phyloP scores from a whole-genome alignment of 2,113 vertebrate genomes.

The Solea senegalensis region DNA sequence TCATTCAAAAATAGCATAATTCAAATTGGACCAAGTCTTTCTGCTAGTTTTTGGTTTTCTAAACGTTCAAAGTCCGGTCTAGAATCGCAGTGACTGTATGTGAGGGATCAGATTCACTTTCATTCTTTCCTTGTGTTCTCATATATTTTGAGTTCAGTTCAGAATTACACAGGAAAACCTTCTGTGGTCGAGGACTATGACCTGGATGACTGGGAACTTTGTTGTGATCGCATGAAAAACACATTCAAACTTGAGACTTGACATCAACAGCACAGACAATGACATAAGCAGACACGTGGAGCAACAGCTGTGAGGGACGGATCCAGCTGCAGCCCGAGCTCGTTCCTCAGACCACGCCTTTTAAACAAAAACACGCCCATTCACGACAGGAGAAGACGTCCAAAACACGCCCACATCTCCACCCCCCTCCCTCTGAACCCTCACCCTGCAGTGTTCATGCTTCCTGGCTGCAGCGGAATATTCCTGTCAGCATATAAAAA shows the following conservation, averaged over 20 bases:
- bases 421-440: neutral
- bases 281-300: conserved; percentile 57
- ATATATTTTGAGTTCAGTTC: neutral
- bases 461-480: neutral
- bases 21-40: no score
- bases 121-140: neutral
- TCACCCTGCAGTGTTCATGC: neutral
- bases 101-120: neutral
- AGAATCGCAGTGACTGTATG: no score
- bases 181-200: neutral
- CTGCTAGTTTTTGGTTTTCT: no score
- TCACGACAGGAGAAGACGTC: neutral
- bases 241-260: conserved; percentile 15
- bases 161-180: neutral
- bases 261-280: conserved; percentile 17
- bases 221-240: neutral
- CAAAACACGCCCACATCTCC: neutral
- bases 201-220: neutral
- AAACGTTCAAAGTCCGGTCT: no score
- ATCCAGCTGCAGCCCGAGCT: neutral
- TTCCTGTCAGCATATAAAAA: conserved; percentile 36
- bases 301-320: conserved; percentile 45
- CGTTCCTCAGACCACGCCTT: neutral
- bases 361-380: neutral
- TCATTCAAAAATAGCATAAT: no score